phyloP scores from a whole-genome alignment of 2,797 vertebrate genomes.

The Syncerus caffer region DNA sequence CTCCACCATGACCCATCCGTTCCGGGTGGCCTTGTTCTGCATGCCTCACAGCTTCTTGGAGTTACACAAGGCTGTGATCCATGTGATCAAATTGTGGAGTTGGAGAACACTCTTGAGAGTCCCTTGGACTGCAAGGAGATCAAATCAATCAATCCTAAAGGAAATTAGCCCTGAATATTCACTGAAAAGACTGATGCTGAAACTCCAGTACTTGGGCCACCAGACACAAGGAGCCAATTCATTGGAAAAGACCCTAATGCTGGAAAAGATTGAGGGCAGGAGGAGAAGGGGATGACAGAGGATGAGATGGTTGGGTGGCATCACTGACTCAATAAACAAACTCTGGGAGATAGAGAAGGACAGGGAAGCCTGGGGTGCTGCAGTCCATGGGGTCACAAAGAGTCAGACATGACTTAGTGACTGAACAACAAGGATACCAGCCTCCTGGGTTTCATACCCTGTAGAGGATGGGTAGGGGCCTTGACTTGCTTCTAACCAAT shows the following conservation, averaged over 20 bases:
- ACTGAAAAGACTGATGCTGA: background rate
- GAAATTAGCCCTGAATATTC: background rate
- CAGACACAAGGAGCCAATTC: background rate
- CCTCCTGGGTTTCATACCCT: background rate
- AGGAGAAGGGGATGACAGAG: background rate
- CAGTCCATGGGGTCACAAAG: background rate
- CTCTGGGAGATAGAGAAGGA: fast-evolving
- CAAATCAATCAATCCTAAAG: background rate
- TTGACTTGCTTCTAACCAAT: background rate
- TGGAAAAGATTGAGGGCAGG: background rate
- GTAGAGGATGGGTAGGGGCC: background rate
- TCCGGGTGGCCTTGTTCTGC: background rate
- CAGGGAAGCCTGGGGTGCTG: background rate
- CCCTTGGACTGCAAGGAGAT: background rate
- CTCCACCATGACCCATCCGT: background rate
- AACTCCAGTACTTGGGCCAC: background rate
- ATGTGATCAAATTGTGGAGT: background rate
- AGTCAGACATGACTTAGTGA: background rate
- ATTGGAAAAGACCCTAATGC: background rate
- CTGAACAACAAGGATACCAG: too few species aligned
- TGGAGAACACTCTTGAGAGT: background rate
- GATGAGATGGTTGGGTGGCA: background rate
- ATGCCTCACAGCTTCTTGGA: background rate
- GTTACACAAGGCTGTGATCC: background rate
- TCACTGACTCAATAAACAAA: background rate